A percentile compares a stretch with the other conserved stretches of the same genome.
phyloP scores from a whole-genome alignment of 2,797 vertebrate genomes.

The Acanthurus leucopareius region DNA sequence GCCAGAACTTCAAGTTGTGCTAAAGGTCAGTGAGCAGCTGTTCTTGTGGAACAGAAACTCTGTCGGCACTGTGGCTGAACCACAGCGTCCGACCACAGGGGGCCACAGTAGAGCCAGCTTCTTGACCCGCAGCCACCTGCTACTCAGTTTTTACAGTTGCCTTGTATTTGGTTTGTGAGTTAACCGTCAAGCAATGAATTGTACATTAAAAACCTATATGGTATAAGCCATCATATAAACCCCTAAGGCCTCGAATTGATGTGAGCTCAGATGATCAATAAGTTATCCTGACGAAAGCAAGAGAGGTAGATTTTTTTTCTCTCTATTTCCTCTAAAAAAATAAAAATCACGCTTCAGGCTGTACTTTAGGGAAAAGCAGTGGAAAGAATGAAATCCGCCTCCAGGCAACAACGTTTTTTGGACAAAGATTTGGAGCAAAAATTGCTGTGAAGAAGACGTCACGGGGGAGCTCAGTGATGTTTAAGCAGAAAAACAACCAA shows the following conservation, averaged over 20 bases:
- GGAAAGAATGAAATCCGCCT: slow-evolving; percentile 27
- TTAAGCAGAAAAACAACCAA: background rate
- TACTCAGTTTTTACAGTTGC: slow-evolving; percentile 2
- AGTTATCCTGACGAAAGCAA: background rate
- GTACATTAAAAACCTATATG: background rate
- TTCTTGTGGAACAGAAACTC: background rate
- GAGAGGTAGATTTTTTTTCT: slow-evolving; percentile 1
- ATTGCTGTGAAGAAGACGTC: slow-evolving; percentile 6
- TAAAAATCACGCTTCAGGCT: slow-evolving; percentile 6
- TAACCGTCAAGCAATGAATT: background rate
- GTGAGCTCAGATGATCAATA: background rate
- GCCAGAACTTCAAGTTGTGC: background rate
- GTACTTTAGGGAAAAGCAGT: slow-evolving; percentile 16
- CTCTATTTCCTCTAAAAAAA: slow-evolving; percentile 24
- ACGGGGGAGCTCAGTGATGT: slow-evolving; percentile 12
- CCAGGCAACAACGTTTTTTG: slow-evolving; percentile 17
- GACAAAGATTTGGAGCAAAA: slow-evolving; percentile 34
- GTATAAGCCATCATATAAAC: background rate
- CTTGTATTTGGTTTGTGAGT: background rate
- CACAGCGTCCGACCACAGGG: background rate
- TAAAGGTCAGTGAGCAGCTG: slow-evolving; percentile 25
- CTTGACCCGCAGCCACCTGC: slow-evolving; percentile 1
- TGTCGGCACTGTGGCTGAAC: background rate
- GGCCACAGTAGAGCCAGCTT: background rate
- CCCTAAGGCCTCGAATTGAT: background rate